Conservation (phyloP, 2,113 vertebrate genomes). For the Gavialis gangeticus region DNA sequence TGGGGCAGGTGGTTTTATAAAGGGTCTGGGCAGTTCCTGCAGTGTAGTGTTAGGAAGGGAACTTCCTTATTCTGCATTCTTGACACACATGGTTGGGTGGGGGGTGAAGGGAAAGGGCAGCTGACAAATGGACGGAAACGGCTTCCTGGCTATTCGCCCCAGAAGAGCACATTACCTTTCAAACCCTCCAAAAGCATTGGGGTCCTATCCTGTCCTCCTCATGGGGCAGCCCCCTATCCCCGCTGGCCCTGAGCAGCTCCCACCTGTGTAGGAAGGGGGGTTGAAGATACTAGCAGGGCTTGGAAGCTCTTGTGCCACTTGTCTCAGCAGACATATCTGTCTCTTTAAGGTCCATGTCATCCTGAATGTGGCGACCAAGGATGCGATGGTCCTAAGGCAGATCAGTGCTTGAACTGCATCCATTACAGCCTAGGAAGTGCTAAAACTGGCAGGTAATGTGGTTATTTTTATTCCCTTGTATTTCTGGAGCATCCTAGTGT, state of each 20-base stretch:
- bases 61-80: background rate
- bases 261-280: fast-evolving
- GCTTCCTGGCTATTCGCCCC: background rate
- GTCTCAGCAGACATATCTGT: constrained; percentile 36
- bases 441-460: constrained; percentile 86
- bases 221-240: background rate
- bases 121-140: background rate
- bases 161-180: background rate
- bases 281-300: background rate
- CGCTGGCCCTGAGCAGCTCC: too few species aligned
- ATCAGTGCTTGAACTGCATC: constrained; percentile 92
- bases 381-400: constrained; percentile 86
- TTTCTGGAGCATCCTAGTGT: background rate
- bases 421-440: constrained; percentile 89
- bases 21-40: background rate
- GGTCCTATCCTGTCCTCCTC: background rate
- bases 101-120: background rate
- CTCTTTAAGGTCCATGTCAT: constrained; percentile 85
- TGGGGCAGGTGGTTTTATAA: too few species aligned
- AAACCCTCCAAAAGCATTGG: background rate
- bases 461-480: background rate
- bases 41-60: background rate
- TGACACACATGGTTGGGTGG: background rate
- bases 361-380: constrained; percentile 89
- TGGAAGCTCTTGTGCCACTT: constrained; percentile 3